These are phyloP conservation scores for Brachymystax lenok DNA, from an alignment of 2,797 vertebrate species.

Conservation along the genomic window DNA sequence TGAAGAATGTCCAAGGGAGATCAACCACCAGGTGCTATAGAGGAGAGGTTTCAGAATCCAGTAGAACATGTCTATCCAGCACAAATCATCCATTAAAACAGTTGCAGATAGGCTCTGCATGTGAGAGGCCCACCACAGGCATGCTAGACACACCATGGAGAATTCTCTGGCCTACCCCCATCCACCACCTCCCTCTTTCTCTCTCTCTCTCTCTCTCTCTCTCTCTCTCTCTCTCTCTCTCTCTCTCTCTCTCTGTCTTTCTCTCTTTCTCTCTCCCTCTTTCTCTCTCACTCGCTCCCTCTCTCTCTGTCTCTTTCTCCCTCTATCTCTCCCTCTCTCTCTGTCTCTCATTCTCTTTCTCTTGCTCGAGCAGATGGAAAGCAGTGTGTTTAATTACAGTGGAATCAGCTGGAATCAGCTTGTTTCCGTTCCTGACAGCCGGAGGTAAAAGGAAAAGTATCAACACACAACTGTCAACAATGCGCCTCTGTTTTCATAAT, in stretches of 20 bases:
- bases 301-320: no score
- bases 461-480: slow-evolving; percentile 45
- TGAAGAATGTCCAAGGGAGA: no score
- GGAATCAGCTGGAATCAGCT: slow-evolving; percentile 69
- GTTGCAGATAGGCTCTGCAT: slow-evolving; percentile 38
- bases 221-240: not conserved
- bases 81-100: slow-evolving; percentile 56
- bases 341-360: no score
- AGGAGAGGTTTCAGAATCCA: slow-evolving; percentile 43
- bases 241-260: no score
- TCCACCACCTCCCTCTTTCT: slow-evolving; percentile 37
- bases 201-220: slow-evolving; percentile 30
- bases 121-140: slow-evolving; percentile 52
- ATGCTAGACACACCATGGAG: slow-evolving; percentile 21
- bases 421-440: slow-evolving; percentile 47
- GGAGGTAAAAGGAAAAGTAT: slow-evolving; percentile 40
- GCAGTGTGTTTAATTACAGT: slow-evolving; percentile 68
- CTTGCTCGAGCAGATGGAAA: slow-evolving; percentile 55
- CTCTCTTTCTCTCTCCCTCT: no score
- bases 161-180: slow-evolving; percentile 46
- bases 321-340: no score
- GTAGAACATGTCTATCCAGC: slow-evolving; percentile 62
- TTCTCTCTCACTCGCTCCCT: no score
- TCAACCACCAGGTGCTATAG: no score
- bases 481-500: slow-evolving; percentile 53